Evolutionary conservation across 64 coral and sea anemone genomes (phyloP), one percentile per base, ranked within the genome.

Genomic region (Trachythela sp.): DNA sequence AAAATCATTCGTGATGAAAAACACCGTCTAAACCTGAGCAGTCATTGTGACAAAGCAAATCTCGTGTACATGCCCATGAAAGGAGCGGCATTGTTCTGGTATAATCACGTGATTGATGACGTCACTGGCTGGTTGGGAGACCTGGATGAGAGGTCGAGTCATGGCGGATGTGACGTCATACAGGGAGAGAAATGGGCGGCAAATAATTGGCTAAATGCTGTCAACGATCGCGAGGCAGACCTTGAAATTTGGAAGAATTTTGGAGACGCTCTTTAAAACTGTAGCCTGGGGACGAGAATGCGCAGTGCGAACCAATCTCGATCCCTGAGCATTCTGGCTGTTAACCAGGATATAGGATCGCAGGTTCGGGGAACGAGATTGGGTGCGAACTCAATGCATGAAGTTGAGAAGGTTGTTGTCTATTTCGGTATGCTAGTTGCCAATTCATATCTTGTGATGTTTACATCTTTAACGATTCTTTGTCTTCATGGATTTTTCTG

Each of bases 21-120:
- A 36, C 34, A 80, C 8, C 75, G 75, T 80, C 37, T 80, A 80
- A 80, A 80, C 34, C 20, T 80, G 26, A 80, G 75, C 37, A 1
- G 20, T 80, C 37, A 37, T 18, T 80, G 75, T 80, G 75, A 80
- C 20, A 35, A 80, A 37, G 9, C 75, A 2, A 80, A 80, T 39
- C 75, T 80, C 15, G 75, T 80, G 13, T 80, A 80, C 31, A 80
- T 38, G 38, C 75, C 75, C 32, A 13, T 34, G 33, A 80, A 80
- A 80, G 75, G 75, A 13, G 32, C 75, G 9, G 75, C 37, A 18
- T 36, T 80, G 38, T 80, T 80, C 37, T 80, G 75, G 75, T 80
- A 80, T 80, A 80, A 80, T 80, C 75, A 80, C 75, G 75, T 80
- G 27, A 80, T 80, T 80, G 75, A 80, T 39, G 17, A 80, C 75